phyloP scores from a whole-genome alignment of 2,888 invertebrate species.

The Drosophila suboccidentalis region DNA sequence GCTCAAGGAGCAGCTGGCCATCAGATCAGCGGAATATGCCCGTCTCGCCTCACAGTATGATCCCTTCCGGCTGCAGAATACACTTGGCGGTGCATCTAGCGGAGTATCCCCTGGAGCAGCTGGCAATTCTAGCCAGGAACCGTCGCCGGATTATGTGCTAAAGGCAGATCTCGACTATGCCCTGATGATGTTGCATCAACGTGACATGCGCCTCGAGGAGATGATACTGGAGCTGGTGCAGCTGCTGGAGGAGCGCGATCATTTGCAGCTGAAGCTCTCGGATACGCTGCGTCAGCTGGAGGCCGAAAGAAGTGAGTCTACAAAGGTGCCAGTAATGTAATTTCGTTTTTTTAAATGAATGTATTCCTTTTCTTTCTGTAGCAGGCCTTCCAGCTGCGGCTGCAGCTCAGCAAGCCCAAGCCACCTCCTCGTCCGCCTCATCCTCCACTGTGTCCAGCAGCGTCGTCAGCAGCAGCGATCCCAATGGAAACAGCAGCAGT shows the following conservation, averaged over 20 bases:
- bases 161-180: slow-evolving; percentile 92
- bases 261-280: slow-evolving; percentile 92
- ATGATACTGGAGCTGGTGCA: slow-evolving; percentile 93
- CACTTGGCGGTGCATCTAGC: slow-evolving; percentile 53
- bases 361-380: neutral
- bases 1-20: slow-evolving; percentile 89
- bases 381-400: slow-evolving; percentile 22
- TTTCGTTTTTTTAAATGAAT: neutral
- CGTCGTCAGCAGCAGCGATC: slow-evolving; percentile 42
- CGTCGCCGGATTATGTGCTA: slow-evolving; percentile 69
- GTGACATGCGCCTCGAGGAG: slow-evolving; percentile 94
- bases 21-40: slow-evolving; percentile 88
- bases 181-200: slow-evolving; percentile 93
- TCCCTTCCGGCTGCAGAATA: slow-evolving; percentile 83
- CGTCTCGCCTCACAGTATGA: slow-evolving; percentile 85
- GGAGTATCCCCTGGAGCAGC: slow-evolving; percentile 4
- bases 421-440: slow-evolving; percentile 17
- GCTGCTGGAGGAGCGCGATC: slow-evolving; percentile 94
- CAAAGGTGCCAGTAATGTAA: neutral
- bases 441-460: slow-evolving; percentile 33
- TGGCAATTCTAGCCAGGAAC: slow-evolving; percentile 15
- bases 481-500: slow-evolving; percentile 59
- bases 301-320: slow-evolving; percentile 85
- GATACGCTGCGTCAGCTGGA: slow-evolving; percentile 92
- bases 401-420: slow-evolving; percentile 12